Evolutionary conservation across 2,888 invertebrate species (phyloP).

Genomic region (Drosophila kambysellisi): DNA sequence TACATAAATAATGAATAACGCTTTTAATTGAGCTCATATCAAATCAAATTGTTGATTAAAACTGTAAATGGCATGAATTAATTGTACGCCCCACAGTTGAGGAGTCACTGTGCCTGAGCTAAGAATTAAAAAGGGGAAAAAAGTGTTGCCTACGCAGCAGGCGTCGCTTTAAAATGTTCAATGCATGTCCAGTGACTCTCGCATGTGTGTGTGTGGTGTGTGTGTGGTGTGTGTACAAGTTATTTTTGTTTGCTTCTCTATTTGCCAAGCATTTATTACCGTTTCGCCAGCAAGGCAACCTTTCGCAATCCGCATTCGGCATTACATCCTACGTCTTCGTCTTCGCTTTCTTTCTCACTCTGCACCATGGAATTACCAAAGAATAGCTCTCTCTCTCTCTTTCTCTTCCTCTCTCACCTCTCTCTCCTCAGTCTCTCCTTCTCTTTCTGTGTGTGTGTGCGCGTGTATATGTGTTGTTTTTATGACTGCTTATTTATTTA

Average conservation of each 20-base stretch:
- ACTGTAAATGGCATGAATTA: not conserved
- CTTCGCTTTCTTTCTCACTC: conserved; percentile 9
- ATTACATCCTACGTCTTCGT: conserved; percentile 5
- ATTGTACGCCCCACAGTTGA: conserved; percentile 25
- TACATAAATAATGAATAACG: not conserved
- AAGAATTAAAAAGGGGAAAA: not conserved
- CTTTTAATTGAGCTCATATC: not conserved
- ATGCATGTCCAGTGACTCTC: conserved; percentile 20
- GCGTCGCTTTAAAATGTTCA: conserved; percentile 14
- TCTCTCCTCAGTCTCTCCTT: not conserved
- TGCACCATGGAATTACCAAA: conserved; percentile 68
- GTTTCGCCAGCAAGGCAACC: conserved; percentile 39
- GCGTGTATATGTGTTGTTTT: conserved; percentile 56
- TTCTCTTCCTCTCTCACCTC: not conserved
- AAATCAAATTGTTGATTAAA: not conserved
- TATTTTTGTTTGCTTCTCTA: conserved; percentile 43
- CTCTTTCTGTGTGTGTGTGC: conserved; percentile 10
- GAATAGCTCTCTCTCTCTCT: conserved; percentile 15
- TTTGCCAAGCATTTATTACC: conserved; percentile 73
- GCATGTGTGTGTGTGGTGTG: conserved; percentile 6
- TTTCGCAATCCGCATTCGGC: conserved; percentile 22
- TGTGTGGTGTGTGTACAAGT: conserved; percentile 8
- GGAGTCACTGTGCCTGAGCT: conserved; percentile 31
- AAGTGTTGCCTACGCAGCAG: conserved; percentile 51
- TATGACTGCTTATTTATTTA: conserved; percentile 81